Conservation (phyloP, 2,113 vertebrate genomes). For the Lycaon pictus region DNA sequence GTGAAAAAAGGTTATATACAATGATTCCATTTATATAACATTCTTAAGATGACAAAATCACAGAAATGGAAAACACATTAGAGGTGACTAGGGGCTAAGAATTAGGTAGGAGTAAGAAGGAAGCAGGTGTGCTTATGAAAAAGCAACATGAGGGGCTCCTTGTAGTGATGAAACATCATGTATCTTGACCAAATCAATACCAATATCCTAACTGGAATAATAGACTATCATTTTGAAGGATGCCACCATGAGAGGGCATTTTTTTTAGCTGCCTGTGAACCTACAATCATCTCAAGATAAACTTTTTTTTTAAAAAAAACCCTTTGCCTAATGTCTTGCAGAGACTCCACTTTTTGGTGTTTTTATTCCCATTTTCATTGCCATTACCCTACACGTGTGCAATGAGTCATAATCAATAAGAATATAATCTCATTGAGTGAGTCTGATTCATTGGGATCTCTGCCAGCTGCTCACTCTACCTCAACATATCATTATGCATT, state of each 20-base stretch:
- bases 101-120: no score
- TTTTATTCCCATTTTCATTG: background rate
- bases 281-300: background rate
- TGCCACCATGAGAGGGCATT: no score
- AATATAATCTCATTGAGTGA: background rate
- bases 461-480: background rate
- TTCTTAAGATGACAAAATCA: background rate
- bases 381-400: background rate
- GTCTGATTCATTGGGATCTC: background rate
- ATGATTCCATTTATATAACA: background rate
- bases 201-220: background rate
- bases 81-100: background rate
- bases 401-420: no score
- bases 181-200: background rate
- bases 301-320: background rate
- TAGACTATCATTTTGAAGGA: background rate
- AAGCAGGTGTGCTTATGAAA: rapidly evolving
- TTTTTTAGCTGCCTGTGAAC: background rate
- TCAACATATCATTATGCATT: background rate
- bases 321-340: background rate
- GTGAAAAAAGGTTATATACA: background rate
- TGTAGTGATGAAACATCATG: background rate
- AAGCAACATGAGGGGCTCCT: background rate
- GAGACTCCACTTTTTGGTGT: background rate
- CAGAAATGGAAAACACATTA: background rate